Base-by-base conservation (phyloP, 2,113 vertebrate species). In the Dasyprocta punctata region DNA sequence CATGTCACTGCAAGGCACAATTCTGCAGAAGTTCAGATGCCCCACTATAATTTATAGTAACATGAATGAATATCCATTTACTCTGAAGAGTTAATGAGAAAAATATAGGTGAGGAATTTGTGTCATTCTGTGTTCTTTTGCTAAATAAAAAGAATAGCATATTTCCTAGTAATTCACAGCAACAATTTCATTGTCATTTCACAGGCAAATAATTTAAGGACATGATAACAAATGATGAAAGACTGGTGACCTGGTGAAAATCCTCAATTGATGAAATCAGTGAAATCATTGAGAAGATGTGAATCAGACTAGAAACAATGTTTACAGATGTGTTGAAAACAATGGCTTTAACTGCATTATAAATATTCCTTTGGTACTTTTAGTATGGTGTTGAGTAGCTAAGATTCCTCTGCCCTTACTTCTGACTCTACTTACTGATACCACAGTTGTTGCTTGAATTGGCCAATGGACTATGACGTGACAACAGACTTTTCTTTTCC, bases 41-140 rank as follows among this genome's bases (percentile, higher is more conserved):
- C 91, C 47, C 78, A 41, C 30, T 97, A 22, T 94, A 97, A 97
- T 91, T 97, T 96, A 95, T 54, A 94, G 89, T 63, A 97, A 24
- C 58, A 90, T 84, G 63, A 98, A 98, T 98, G 97, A 98, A 95
- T 97, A 97, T 95, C 86, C 92, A 93, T 58, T 98, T 98, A 92
- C 44, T 96, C 36, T 89, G 80, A 98, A 86, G 26, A 80, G 47
- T 54, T 54, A 36, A 38, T 1, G 0, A 86, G 85, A 95, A 97
- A 98, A 98, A 97, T 93, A 14, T 56, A 93, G 86, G 84, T 90
- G 67, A 82, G 61, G 49, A 77, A 41, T 97, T 97, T 33, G 20
- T 0, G 0, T 7, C 86, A 58, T 47, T 81, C 33, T 84, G 14
- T 80, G 52, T 91, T 97, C 86, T 96, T 96, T 30, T 56, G 54